Evolutionary conservation across 37 sponge, comb jelly and placozoan genomes (phyloP).

Genomic region (Eunapius fragilis): DNA sequence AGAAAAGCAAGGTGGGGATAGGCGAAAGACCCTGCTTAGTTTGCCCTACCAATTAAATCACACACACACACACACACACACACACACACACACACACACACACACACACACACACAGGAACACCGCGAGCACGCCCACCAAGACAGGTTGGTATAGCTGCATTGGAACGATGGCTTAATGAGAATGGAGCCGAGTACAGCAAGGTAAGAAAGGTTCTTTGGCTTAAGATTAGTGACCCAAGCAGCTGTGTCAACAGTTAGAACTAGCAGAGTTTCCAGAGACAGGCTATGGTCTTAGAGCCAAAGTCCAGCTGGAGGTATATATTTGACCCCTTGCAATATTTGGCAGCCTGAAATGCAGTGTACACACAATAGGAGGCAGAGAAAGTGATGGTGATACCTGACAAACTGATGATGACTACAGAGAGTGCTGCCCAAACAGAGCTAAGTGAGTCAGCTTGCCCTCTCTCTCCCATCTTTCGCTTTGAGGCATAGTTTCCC

Average conservation of each 20-base stretch:
- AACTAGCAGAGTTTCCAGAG: conserved; percentile 50
- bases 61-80: background rate
- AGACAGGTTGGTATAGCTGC: conserved; percentile 18
- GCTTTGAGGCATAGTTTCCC: background rate
- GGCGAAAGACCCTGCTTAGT: no score
- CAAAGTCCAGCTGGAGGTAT: conserved; percentile 24
- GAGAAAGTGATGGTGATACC: conserved; percentile 62
- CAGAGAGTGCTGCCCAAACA: conserved; percentile 28
- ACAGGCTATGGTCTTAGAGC: conserved; percentile 61
- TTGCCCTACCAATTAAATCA: no score
- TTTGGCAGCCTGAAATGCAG: background rate
- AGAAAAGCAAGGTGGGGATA: conserved; percentile 37
- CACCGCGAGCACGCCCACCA: conserved; percentile 2
- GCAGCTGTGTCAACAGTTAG: conserved; percentile 25
- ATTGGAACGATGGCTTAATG: conserved; percentile 55
- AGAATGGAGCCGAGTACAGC: conserved; percentile 28
- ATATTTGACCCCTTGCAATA: background rate
- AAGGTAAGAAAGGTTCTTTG: background rate
- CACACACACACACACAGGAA: conserved; percentile 2
- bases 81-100: background rate
- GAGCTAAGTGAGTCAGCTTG: conserved; percentile 42
- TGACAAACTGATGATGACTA: conserved; percentile 58
- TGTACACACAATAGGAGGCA: conserved; percentile 48
- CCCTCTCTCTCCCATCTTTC: no score
- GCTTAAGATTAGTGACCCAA: background rate